Evolutionary conservation across 1,140 invertebrate genomes (phyloP).

Genomic region (Aphaenogaster ashmeadi): DNA sequence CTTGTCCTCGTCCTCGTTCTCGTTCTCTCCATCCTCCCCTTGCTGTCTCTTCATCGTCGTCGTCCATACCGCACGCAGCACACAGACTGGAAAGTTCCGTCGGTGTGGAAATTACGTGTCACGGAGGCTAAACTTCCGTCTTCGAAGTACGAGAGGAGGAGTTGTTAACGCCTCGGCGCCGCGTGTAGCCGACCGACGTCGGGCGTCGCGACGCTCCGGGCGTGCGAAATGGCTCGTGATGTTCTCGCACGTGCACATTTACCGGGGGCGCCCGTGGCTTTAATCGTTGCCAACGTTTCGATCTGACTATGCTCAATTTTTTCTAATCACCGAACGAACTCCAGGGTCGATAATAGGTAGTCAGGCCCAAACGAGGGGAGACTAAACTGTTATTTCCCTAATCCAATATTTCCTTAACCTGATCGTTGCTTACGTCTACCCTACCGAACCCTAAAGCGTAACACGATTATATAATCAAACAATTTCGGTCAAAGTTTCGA

Average conservation of each 20-base stretch:
- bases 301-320: neutral
- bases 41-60: constrained; percentile 35
- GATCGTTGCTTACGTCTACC: neutral
- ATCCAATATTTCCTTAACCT: neutral
- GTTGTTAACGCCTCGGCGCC: constrained; percentile 35
- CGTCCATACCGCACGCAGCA: constrained; percentile 38
- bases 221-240: constrained; percentile 58
- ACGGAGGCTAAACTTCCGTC: constrained; percentile 54
- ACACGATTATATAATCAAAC: constrained; percentile 4
- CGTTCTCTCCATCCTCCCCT: constrained; percentile 39
- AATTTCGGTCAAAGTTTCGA: constrained; percentile 15
- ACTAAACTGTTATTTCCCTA: neutral
- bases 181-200: constrained; percentile 39
- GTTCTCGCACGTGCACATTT: constrained; percentile 42
- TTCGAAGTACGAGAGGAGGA: constrained; percentile 23
- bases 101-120: constrained; percentile 68
- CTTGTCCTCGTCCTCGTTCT: constrained; percentile 28
- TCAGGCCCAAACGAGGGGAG: neutral
- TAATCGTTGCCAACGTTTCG: constrained; percentile 7
- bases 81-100: constrained; percentile 44
- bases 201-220: constrained; percentile 24
- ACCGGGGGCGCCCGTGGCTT: neutral
- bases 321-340: neutral
- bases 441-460: neutral
- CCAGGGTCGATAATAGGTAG: neutral